Percentiles rank a stretch among this genome's conserved stretches.
phyloP scores from a whole-genome alignment of 1,140 invertebrate species.

The Drosophila pruinosa region DNA sequence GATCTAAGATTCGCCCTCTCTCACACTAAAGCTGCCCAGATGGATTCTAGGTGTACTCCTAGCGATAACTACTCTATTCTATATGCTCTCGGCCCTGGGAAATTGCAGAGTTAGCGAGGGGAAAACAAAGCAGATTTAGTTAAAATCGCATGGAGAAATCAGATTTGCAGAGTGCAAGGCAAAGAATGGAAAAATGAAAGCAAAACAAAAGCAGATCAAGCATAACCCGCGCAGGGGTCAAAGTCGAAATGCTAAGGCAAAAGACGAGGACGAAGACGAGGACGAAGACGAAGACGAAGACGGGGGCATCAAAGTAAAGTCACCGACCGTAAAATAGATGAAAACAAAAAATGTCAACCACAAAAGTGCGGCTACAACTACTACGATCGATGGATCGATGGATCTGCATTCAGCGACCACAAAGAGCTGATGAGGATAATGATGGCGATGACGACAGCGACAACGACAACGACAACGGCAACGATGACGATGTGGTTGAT shows the following conservation, averaged over 20 bases:
- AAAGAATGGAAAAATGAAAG: not conserved
- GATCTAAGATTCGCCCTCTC: too few species aligned
- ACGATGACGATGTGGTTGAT: conserved; percentile 10
- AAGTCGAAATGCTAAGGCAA: too few species aligned
- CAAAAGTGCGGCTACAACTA: conserved; percentile 54
- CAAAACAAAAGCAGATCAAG: conserved; percentile 11
- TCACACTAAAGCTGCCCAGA: too few species aligned
- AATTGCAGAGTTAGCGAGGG: not conserved
- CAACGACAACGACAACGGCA: conserved; percentile 30
- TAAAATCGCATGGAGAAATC: conserved; percentile 67
- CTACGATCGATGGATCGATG: conserved; percentile 38
- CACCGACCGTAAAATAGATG: conserved; percentile 53
- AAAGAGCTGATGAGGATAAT: conserved; percentile 40
- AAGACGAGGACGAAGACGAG: not conserved
- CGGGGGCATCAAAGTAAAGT: conserved; percentile 67
- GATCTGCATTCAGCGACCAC: conserved; percentile 56
- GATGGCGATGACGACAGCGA: conserved; percentile 30
- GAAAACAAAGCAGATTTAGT: conserved; percentile 40
- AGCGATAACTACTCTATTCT: too few species aligned
- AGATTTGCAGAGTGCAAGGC: conserved; percentile 27
- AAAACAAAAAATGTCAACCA: conserved; percentile 64
- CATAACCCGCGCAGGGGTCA: conserved; percentile 27
- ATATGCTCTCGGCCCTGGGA: too few species aligned
- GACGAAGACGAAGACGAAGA: conserved; percentile 7
- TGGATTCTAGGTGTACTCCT: too few species aligned